phyloP scores from a whole-genome alignment of 2,888 invertebrate genomes.

The Caradrina kadenii region DNA sequence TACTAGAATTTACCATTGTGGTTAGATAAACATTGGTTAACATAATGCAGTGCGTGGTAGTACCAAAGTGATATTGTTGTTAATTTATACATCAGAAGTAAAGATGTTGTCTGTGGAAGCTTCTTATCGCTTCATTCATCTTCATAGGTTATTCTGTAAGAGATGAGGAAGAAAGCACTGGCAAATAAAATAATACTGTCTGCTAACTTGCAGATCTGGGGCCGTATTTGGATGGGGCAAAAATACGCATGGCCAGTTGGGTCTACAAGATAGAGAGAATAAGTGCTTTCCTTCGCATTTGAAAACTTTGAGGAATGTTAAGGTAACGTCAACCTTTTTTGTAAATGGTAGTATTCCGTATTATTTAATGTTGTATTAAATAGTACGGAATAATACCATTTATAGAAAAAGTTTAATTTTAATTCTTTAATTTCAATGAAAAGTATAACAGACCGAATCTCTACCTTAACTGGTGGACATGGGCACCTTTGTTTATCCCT shows the following conservation, averaged over 20 bases:
- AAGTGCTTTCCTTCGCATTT: slow-evolving; percentile 94
- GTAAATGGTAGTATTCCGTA: not conserved
- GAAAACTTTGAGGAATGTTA: slow-evolving; percentile 93
- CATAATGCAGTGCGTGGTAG: not conserved
- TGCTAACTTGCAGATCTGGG: slow-evolving; percentile 87
- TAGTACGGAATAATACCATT: too few species aligned
- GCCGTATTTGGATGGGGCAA: slow-evolving; percentile 97
- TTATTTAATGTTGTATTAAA: too few species aligned
- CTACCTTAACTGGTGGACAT: too few species aligned
- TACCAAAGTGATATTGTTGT: not conserved
- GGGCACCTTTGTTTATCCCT: too few species aligned
- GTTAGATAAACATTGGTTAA: slow-evolving; percentile 38
- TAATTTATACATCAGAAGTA: too few species aligned
- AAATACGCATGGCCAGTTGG: slow-evolving; percentile 95
- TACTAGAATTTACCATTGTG: slow-evolving; percentile 31
- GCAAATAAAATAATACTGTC: not conserved
- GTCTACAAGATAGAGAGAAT: slow-evolving; percentile 93
- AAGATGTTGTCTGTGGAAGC: too few species aligned
- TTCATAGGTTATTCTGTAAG: too few species aligned
- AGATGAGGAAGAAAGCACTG: not conserved
- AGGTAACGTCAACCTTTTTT: slow-evolving; percentile 81
- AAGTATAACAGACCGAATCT: too few species aligned
- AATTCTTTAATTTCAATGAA: too few species aligned
- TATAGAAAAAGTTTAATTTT: too few species aligned
- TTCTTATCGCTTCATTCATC: not conserved